Percentiles rank a stretch among this genome's conserved stretches.
phyloP scores from a whole-genome alignment of 2,797 vertebrate genomes.

The Thripadectes ignobilis region DNA sequence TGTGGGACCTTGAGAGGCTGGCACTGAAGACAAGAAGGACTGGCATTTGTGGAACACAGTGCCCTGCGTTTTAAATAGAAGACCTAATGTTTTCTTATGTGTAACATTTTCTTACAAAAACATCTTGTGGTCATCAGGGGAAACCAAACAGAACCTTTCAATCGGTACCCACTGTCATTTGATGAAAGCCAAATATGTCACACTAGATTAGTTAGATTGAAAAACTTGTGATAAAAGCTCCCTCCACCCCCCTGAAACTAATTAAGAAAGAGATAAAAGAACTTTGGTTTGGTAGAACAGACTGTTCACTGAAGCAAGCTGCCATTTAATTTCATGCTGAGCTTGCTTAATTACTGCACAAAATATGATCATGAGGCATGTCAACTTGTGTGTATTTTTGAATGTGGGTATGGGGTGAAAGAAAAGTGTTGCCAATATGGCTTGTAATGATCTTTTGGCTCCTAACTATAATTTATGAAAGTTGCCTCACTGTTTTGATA shows the following conservation, averaged over 20 bases:
- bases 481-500: slow-evolving; percentile 14
- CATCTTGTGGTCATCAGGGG: slow-evolving; percentile 61
- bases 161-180: slow-evolving; percentile 53
- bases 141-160: slow-evolving; percentile 69
- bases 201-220: slow-evolving; percentile 76
- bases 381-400: slow-evolving; percentile 54
- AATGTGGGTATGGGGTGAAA: background rate
- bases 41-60: background rate
- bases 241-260: slow-evolving; percentile 71
- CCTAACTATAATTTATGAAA: slow-evolving; percentile 34
- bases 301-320: slow-evolving; percentile 74
- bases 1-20: background rate
- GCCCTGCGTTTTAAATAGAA: slow-evolving; percentile 7
- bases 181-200: slow-evolving; percentile 73
- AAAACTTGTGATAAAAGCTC: slow-evolving; percentile 74
- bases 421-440: slow-evolving; percentile 42
- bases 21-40: background rate
- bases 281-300: slow-evolving; percentile 69
- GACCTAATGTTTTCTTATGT: slow-evolving; percentile 49
- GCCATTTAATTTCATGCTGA: slow-evolving; percentile 80
- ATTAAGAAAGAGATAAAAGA: slow-evolving; percentile 80
- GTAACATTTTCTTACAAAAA: slow-evolving; percentile 65
- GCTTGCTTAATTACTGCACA: slow-evolving; percentile 79
- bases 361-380: slow-evolving; percentile 65
- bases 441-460: slow-evolving; percentile 66